These are phyloP conservation scores for Aphaenogaster ashmeadi DNA, from an alignment of 1,140 invertebrate species.

Conservation along the genomic window DNA sequence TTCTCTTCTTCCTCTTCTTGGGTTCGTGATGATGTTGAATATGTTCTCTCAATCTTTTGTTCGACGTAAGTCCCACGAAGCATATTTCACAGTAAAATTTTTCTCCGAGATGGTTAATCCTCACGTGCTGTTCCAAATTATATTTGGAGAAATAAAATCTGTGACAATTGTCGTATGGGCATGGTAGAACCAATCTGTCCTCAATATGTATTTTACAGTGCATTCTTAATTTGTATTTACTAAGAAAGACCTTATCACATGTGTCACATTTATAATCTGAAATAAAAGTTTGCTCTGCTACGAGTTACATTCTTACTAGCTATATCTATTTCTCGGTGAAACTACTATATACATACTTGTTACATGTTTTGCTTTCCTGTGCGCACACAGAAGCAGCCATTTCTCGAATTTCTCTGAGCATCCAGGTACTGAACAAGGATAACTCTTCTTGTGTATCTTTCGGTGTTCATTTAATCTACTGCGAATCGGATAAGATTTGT, in stretches of 20 bases:
- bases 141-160: conserved; percentile 72
- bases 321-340: too few relatives aligned
- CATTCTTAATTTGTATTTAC: conserved; percentile 58
- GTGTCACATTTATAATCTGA: conserved; percentile 74
- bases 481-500: conserved; percentile 50
- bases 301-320: background rate
- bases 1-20: conserved; percentile 12
- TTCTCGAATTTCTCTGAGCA: conserved; percentile 71
- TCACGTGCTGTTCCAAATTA: conserved; percentile 75
- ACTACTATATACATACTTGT: conserved; percentile 52
- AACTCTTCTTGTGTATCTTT: conserved; percentile 54
- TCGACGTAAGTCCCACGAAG: conserved; percentile 62
- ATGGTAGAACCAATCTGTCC: conserved; percentile 63
- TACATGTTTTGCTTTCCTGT: conserved; percentile 68
- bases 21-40: conserved; percentile 63
- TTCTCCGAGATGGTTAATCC: conserved; percentile 69
- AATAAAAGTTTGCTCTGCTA: conserved; percentile 38
- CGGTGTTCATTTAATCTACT: conserved; percentile 68
- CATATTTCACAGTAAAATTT: conserved; percentile 79
- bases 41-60: conserved; percentile 70
- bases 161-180: conserved; percentile 76
- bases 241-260: conserved; percentile 71
- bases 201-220: conserved; percentile 68
- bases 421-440: conserved; percentile 60
- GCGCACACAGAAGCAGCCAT: conserved; percentile 53